Conservation (phyloP, 2,888 invertebrate genomes). For the Rhimphoctona megacephalus region DNA sequence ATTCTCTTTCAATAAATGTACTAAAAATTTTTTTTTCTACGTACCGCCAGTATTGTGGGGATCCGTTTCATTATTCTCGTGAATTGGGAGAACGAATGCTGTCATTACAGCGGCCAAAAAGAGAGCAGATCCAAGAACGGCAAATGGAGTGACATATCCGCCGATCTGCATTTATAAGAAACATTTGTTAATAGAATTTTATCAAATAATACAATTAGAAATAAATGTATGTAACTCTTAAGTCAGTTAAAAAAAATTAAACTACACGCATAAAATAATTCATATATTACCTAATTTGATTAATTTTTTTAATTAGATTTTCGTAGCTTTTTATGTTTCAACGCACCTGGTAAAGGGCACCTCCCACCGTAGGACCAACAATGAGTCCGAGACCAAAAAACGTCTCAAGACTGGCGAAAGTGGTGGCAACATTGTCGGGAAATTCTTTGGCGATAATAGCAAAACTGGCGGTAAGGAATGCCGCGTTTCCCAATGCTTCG, state of each 20-base stretch:
- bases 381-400: constrained; percentile 95
- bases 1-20: neutral
- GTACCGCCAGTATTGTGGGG: constrained; percentile 88
- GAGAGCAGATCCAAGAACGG: constrained; percentile 90
- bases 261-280: too few species aligned
- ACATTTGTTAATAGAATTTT: neutral
- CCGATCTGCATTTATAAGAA: constrained; percentile 86
- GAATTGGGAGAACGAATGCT: constrained; percentile 90
- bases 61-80: constrained; percentile 86
- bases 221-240: neutral
- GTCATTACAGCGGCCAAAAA: constrained; percentile 92
- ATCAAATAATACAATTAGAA: neutral
- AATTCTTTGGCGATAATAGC: constrained; percentile 95
- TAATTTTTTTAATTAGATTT: neutral
- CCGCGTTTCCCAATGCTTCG: constrained; percentile 94
- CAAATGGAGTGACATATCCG: constrained; percentile 93
- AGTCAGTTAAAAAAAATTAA: too few species aligned
- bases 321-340: neutral
- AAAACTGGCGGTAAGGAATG: constrained; percentile 94
- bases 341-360: constrained; percentile 90
- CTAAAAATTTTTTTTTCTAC: constrained; percentile 74
- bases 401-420: constrained; percentile 94
- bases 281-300: neutral
- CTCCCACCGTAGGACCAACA: constrained; percentile 96
- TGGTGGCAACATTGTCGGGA: constrained; percentile 93